Percentiles rank a stretch among this genome's conserved stretches.
phyloP scores from a whole-genome alignment of 2,113 vertebrate species.

The Malurus cyaneus region DNA sequence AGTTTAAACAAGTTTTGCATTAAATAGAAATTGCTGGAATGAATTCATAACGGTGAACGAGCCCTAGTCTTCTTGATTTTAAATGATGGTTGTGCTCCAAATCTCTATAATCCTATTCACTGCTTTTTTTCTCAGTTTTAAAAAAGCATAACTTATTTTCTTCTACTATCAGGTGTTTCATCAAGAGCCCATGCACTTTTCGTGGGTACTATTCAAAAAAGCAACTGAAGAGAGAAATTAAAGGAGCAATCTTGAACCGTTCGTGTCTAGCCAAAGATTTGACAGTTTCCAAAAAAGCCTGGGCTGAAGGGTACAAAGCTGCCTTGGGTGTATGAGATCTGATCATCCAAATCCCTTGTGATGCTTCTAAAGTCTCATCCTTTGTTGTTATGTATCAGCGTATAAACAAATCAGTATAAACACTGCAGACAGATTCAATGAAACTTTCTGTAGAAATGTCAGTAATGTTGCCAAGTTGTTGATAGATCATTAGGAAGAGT shows the following conservation, averaged over 20 bases:
- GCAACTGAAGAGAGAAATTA: background rate
- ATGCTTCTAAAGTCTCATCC: background rate
- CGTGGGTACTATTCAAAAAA: background rate
- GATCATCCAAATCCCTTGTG: background rate
- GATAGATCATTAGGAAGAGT: background rate
- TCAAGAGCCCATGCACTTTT: background rate
- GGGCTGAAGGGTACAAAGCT: background rate
- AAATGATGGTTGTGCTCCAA: background rate
- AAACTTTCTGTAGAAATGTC: constrained; percentile 14
- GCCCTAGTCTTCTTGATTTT: background rate
- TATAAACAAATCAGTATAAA: background rate
- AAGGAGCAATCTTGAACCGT: background rate
- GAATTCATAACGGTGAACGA: background rate
- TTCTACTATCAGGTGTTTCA: background rate
- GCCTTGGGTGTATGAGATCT: background rate
- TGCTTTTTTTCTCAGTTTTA: background rate
- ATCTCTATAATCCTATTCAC: background rate
- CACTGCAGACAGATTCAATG: background rate
- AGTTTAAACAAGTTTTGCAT: background rate
- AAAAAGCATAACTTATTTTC: background rate
- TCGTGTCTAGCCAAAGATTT: constrained; percentile 11
- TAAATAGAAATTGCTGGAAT: background rate
- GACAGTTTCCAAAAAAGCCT: constrained; percentile 1
- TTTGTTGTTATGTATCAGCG: background rate
- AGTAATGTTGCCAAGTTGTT: background rate